Base-by-base conservation (phyloP, 2,888 invertebrate genomes). In the Mactromeris polynyma region DNA sequence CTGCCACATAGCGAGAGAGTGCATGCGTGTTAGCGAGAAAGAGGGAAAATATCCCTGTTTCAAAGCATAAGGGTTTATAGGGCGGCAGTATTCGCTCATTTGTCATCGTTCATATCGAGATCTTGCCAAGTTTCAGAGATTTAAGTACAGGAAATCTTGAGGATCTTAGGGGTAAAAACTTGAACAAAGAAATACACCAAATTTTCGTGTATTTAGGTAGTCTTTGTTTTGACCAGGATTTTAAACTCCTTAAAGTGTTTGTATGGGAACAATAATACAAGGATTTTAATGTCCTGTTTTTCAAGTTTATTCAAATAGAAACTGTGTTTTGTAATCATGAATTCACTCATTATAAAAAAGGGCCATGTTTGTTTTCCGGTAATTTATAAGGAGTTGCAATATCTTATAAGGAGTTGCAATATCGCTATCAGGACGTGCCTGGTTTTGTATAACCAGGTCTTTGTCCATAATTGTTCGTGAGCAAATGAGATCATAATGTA, bases 101-200 rank as follows among this genome's bases (percentile, higher is more conserved):
- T 33, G 73, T 73, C 73, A 73, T 73, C 58, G 36, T 3, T 19
- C 17, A 4, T 73, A 73, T 73, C 73, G 26, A 73, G 73, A 73
- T 73, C 73, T 36, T 73, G 31, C 31, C 73, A 36, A 36, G 36
- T 73, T 73, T 73, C 33, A 21, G 36, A 73, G 31, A 73, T 73
- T 73, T 73, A 73, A 73, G 33, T 73, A 36, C 36, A 36, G 73
- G 73, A 73, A 73, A 73, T 73, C 73, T 73, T 36, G 36, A 73
- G 73, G 33, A 73, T 33, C 73, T 73, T 17, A 17, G 73, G 73
- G 73, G 36, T 73, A 73, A 33, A 73, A 73, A 73, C 36, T 36
- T 73, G 73, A 73, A 73, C 73, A 73, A 73, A 73, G 73, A 33
- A 73, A 73, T 26, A 73, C n/a, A 73, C 2, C 33, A 73, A 19